These are phyloP conservation scores for Peromyscus leucopus DNA, from an alignment of 2,113 vertebrate species.

Conservation along the genomic window DNA sequence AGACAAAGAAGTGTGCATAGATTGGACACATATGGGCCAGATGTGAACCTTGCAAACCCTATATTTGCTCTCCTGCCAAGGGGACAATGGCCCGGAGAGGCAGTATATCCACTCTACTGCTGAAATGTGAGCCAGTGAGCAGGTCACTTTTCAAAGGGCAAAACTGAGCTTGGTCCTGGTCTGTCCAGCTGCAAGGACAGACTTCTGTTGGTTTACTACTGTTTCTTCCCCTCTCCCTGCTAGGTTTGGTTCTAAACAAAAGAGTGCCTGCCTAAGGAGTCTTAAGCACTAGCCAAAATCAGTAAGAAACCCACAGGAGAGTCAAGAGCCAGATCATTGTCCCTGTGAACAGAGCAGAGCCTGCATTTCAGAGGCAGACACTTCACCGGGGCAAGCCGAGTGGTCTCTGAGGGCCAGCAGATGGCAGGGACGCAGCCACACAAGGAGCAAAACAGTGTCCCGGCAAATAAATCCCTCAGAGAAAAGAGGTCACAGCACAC, in stretches of 20 bases:
- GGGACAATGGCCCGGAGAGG: neutral
- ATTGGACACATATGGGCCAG: neutral
- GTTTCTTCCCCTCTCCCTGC: neutral
- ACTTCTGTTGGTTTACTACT: neutral
- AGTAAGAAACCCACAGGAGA: neutral
- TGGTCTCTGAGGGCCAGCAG: neutral
- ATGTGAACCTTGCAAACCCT: neutral
- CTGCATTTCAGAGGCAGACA: neutral
- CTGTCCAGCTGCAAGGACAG: neutral
- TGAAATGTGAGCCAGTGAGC: fast-evolving
- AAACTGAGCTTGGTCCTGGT: neutral
- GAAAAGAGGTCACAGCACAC: neutral
- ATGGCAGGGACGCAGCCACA: neutral
- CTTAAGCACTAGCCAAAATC: neutral
- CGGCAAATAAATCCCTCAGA: neutral
- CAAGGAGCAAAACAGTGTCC: neutral
- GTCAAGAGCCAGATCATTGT: neutral
- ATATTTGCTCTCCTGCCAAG: fast-evolving
- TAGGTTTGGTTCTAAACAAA: neutral
- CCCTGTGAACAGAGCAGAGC: too few species aligned
- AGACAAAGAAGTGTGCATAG: neutral
- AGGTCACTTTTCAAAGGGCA: neutral
- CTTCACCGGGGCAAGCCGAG: neutral
- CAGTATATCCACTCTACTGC: neutral
- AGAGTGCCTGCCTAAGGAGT: neutral